A percentile compares a stretch with the other conserved stretches of the same genome.
Evolutionary conservation across 2,113 vertebrate genomes (phyloP).

Genomic region (Pyrgilauda ruficollis): DNA sequence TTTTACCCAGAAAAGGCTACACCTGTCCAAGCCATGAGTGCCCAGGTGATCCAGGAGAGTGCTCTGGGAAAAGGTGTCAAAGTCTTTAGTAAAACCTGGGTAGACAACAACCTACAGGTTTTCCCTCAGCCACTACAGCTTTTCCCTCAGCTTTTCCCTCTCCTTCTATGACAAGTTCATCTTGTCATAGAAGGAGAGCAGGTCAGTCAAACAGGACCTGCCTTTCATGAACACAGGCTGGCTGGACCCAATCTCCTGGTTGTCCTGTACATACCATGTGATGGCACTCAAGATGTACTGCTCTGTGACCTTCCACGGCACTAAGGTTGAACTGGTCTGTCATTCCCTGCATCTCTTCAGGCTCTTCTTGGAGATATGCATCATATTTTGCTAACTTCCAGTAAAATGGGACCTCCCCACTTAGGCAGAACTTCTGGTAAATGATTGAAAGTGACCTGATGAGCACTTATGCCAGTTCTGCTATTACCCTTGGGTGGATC

Average conservation of each 20-base stretch:
- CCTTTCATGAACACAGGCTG: background rate
- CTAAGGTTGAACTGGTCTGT: background rate
- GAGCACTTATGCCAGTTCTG: background rate
- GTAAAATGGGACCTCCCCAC: background rate
- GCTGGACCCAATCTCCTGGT: background rate
- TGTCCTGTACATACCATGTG: rapidly evolving
- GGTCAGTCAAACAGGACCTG: background rate
- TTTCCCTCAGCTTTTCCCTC: too few relatives aligned
- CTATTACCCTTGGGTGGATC: background rate
- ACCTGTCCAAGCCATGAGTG: background rate
- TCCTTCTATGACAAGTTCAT: background rate
- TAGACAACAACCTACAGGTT: background rate
- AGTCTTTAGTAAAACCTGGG: background rate
- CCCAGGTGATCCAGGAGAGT: background rate
- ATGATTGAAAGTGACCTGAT: background rate
- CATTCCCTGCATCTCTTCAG: background rate
- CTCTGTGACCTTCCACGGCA: rapidly evolving
- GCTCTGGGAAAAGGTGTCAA: background rate
- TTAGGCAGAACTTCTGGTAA: background rate
- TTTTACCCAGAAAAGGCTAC: background rate
- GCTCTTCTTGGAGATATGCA: background rate
- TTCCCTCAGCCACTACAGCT: background rate
- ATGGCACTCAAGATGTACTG: background rate
- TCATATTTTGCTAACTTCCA: background rate
- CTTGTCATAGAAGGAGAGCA: background rate